phyloP scores from a whole-genome alignment of 1,140 invertebrate genomes.

The Zaprionus camerounensis region DNA sequence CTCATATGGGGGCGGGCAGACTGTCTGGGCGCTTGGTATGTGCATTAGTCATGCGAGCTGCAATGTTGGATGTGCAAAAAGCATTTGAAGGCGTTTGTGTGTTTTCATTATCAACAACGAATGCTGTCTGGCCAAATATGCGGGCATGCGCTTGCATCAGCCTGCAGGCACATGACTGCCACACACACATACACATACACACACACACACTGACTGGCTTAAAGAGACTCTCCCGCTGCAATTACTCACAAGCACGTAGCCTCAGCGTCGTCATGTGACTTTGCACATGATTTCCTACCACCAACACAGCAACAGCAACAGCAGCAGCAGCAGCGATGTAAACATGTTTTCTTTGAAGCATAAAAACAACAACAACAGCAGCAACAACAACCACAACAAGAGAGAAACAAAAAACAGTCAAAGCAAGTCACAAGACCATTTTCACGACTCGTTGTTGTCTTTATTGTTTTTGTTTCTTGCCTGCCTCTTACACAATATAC shows the following conservation, averaged over 20 bases:
- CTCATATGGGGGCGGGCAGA: constrained; percentile 1
- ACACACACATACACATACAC: neutral
- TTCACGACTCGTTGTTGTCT: constrained; percentile 30
- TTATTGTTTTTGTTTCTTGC: constrained; percentile 59
- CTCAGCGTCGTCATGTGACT: constrained; percentile 75
- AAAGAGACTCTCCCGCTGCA: constrained; percentile 53
- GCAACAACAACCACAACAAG: constrained; percentile 47
- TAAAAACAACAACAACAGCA: constrained; percentile 48
- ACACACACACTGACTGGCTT: constrained; percentile 12
- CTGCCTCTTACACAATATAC: constrained; percentile 56
- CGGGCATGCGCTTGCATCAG: constrained; percentile 51
- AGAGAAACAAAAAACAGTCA: constrained; percentile 22
- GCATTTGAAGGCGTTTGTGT: constrained; percentile 9
- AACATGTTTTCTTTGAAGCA: constrained; percentile 55
- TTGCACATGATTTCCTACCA: constrained; percentile 81
- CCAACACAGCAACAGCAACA: constrained; percentile 63
- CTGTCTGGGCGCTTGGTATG: constrained; percentile 49
- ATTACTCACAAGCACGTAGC: constrained; percentile 74
- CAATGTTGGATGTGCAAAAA: constrained; percentile 8
- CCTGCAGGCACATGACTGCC: constrained; percentile 31
- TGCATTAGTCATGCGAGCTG: constrained; percentile 62
- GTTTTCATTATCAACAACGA: constrained; percentile 72
- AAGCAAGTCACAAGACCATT: constrained; percentile 52
- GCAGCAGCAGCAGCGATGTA: constrained; percentile 30
- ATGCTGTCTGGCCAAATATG: constrained; percentile 58